Evolutionary conservation across 2,113 vertebrate species (phyloP).

Genomic region (Cyrtonyx montezumae): DNA sequence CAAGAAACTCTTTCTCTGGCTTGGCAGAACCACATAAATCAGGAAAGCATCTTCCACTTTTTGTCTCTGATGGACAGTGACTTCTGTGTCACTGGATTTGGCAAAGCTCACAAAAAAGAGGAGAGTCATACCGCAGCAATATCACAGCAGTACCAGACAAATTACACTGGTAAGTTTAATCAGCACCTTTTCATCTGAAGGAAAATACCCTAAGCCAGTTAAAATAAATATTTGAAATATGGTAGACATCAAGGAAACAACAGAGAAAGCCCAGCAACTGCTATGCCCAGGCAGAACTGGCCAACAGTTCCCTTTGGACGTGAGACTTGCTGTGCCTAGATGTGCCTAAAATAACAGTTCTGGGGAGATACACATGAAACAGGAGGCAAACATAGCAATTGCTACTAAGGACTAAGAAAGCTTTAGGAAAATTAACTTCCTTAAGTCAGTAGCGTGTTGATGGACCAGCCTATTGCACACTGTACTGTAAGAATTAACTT

Average conservation of each 20-base stretch:
- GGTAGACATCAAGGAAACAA: neutral
- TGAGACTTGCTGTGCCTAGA: neutral
- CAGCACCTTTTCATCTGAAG: neutral
- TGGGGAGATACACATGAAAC: rapidly evolving
- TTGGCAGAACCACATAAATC: neutral
- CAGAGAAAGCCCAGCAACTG: neutral
- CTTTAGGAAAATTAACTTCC: neutral
- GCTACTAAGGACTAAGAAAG: neutral
- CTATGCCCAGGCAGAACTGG: neutral
- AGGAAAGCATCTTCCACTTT: neutral
- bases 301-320: rapidly evolving
- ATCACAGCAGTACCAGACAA: neutral
- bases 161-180: neutral
- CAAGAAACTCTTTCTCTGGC: neutral
- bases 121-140: neutral
- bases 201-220: neutral
- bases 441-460: neutral
- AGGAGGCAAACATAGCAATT: neutral
- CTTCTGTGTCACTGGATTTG: neutral
- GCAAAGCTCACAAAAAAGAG: neutral
- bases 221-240: neutral
- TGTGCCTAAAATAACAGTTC: neutral
- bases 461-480: rapidly evolving
- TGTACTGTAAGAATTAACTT: neutral
- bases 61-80: neutral